These are phyloP conservation scores for Centropyge bicolor DNA, from an alignment of 2,797 vertebrate genomes.

Conservation along the genomic window DNA sequence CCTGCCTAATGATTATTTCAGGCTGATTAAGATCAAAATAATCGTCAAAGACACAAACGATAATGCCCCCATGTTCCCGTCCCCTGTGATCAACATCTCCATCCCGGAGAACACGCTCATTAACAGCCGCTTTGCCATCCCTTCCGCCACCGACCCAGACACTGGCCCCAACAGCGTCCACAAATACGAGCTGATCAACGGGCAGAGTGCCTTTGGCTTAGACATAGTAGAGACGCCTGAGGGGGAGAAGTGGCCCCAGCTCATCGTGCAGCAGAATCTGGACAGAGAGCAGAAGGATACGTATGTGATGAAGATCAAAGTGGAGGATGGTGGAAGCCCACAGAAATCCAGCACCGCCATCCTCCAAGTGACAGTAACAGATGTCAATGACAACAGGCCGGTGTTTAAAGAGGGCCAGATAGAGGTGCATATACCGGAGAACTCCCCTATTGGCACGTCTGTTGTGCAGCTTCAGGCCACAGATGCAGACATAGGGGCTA, in stretches of 20 bases:
- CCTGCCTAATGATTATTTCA: slow-evolving; percentile 99
- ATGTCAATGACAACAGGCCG: slow-evolving; percentile 98
- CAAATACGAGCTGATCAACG: slow-evolving; percentile 97
- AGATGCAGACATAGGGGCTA: slow-evolving; percentile 96
- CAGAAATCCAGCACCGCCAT: slow-evolving; percentile 99
- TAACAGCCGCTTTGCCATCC: slow-evolving; percentile 98
- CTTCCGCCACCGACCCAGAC: slow-evolving; percentile 98
- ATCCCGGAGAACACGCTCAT: slow-evolving; percentile 99
- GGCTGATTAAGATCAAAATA: slow-evolving; percentile 99
- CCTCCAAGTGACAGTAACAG: slow-evolving; percentile 97
- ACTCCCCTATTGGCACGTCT: slow-evolving; percentile 94
- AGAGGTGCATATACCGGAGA: slow-evolving; percentile 97
- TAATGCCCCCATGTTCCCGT: slow-evolving; percentile 99
- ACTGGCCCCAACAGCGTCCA: slow-evolving; percentile 98
- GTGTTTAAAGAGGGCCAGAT: slow-evolving; percentile 98
- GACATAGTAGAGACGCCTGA: slow-evolving; percentile 99
- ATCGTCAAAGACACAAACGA: slow-evolving; percentile 99
- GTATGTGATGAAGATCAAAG: slow-evolving; percentile 99
- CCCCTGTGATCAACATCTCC: slow-evolving; percentile 99
- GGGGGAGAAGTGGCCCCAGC: slow-evolving; percentile 99
- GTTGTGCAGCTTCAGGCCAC: slow-evolving; percentile 97
- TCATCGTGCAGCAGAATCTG: slow-evolving; percentile 98
- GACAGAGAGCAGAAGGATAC: slow-evolving; percentile 99
- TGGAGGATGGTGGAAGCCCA: slow-evolving; percentile 96
- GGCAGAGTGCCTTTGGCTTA: slow-evolving; percentile 97